Conservation (phyloP, 2,797 vertebrate species). For the Microhierax caerulescens region DNA sequence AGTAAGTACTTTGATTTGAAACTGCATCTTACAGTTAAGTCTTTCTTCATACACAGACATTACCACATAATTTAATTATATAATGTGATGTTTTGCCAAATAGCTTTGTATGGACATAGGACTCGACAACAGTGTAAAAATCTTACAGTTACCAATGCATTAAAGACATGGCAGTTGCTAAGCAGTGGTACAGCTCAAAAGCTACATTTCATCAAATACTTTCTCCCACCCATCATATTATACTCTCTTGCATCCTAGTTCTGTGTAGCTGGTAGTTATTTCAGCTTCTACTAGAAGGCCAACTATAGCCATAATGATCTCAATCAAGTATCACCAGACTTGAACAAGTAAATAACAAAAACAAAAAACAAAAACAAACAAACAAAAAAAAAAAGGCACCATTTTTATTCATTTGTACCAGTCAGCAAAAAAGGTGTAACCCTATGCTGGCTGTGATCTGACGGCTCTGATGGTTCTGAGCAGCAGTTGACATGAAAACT, state of each 20-base stretch:
- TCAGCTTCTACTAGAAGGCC: background rate
- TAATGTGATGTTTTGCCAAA: background rate
- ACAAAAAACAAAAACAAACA: too few relatives aligned
- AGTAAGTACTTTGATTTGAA: background rate
- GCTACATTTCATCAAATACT: background rate
- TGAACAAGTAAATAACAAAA: background rate
- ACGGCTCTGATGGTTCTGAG: background rate
- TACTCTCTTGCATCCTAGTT: background rate
- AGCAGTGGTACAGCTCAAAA: background rate
- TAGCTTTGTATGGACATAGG: background rate
- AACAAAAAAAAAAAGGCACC: too few relatives aligned
- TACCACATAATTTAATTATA: background rate
- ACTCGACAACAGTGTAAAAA: background rate
- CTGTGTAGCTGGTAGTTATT: background rate
- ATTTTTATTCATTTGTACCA: background rate
- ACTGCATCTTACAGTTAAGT: background rate
- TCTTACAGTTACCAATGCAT: background rate
- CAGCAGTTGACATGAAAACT: background rate
- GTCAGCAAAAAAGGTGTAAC: background rate
- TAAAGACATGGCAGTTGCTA: background rate
- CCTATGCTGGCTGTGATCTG: background rate
- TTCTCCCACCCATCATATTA: background rate
- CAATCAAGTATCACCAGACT: background rate
- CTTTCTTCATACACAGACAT: rapidly evolving
- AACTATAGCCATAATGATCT: background rate